Evolutionary conservation across 2,113 vertebrate species (phyloP), one percentile per base, ranked within the genome.

Genomic region (Chaenogobius annularis): DNA sequence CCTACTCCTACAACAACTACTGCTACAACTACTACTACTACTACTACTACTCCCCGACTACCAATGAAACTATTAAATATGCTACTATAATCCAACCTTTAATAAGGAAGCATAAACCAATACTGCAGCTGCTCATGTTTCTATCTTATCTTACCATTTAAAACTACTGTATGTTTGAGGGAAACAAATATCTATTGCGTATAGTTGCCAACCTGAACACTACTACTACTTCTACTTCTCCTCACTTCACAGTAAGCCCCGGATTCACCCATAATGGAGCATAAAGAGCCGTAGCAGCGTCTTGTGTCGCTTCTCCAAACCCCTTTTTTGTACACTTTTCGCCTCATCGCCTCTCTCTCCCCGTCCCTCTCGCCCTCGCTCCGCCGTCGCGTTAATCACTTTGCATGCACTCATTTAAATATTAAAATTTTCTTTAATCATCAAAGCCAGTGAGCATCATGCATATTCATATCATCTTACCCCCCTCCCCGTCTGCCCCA

Each of bases 401-500:
- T 96, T 96, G 95, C 96, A 96, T 96, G 95, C 95, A 94, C 95
- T 96, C 96, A 98, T 98, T 97, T 98, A 96, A 98, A 98, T 98
- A 98, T 98, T 98, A 98, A 96, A 96, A 97, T 97, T 97, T 96
- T 95, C 95, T 98, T 98, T 97, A 98, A 98, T 98, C 96, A 98
- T 98, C 96, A 98, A 98, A 98, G 96, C 95, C 96, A 97, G 95
- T 93, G 94, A 95, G 95, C 90, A 94, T 97, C 96, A 98, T 98
- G 96, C 96, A 98, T 98, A 98, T 98, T 98, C 96, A 98, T 97
- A 96, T 94, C 52, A 91, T 91, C 90, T 86, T 89, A 87, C 93
- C 93, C 93, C 92, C 93, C 26, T 31, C 26, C 26, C 93, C 40
- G 35, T 40, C 90, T 91, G 88, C 92, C 89, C 93, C 91, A 92